Evolutionary conservation across 2,797 vertebrate species (phyloP).

Genomic region (Eutrigla gurnardus): DNA sequence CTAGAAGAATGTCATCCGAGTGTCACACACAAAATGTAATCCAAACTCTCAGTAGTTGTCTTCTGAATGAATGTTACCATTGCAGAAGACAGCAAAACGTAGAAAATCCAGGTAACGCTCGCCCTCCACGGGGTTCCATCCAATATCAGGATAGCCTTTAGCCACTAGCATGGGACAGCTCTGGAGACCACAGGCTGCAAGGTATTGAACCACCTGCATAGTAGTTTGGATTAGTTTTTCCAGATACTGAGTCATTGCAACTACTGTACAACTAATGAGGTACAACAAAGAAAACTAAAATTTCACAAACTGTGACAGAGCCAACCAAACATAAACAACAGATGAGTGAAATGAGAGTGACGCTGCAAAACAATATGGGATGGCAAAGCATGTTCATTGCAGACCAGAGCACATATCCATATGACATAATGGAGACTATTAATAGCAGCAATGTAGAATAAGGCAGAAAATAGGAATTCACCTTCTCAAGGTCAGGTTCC

Average conservation of each 20-base stretch:
- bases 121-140: constrained; percentile 98
- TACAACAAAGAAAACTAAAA: not conserved
- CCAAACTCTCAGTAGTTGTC: not conserved
- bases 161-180: constrained; percentile 91
- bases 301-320: not conserved
- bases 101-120: constrained; percentile 95
- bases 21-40: not conserved
- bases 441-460: not conserved
- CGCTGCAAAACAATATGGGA: not conserved
- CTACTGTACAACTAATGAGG: not conserved
- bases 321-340: not conserved
- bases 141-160: constrained; percentile 94
- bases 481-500: constrained; percentile 93
- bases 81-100: constrained; percentile 96
- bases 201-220: constrained; percentile 91
- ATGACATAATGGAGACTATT: not conserved
- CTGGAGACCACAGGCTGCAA: constrained; percentile 92
- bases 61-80: constrained; percentile 82
- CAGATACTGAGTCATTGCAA: not conserved
- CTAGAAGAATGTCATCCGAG: not conserved
- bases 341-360: not conserved
- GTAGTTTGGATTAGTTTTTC: not conserved
- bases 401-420: not conserved
- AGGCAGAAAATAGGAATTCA: constrained; percentile 9
- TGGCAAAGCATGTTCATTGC: constrained; percentile 1